These are phyloP conservation scores for Frankliniella intonsa DNA, from an alignment of 2,888 invertebrate genomes.

Conservation along the genomic window DNA sequence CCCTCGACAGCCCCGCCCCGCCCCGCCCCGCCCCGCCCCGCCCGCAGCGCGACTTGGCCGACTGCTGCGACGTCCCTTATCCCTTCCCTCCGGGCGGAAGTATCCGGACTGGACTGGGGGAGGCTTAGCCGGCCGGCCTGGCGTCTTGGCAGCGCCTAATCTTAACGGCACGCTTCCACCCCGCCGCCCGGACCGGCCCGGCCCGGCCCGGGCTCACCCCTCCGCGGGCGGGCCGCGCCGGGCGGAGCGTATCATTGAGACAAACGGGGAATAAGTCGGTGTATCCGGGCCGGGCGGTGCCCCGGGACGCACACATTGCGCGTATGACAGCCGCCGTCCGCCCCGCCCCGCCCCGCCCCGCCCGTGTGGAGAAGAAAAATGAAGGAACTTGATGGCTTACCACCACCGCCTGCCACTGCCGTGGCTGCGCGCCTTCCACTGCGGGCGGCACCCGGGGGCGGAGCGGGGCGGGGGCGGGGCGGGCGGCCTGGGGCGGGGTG, in stretches of 20 bases:
- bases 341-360: constrained; percentile 1
- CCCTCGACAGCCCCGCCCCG: too few species aligned
- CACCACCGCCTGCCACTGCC: not conserved
- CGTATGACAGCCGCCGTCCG: not conserved
- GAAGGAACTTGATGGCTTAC: constrained; percentile 8
- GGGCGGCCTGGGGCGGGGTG: too few species aligned
- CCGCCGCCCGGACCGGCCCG: too few species aligned
- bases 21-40: too few species aligned
- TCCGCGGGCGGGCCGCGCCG: not conserved
- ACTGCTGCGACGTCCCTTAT: too few species aligned
- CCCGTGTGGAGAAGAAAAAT: not conserved
- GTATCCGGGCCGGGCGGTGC: not conserved
- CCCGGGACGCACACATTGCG: not conserved
- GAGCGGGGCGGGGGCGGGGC: not conserved
- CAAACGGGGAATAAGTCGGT: not conserved
- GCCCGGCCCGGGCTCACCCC: not conserved
- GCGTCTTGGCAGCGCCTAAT: too few species aligned
- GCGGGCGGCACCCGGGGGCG: not conserved
- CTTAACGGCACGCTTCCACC: too few species aligned
- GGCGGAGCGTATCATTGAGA: not conserved
- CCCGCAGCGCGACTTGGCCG: too few species aligned
- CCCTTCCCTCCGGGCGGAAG: too few species aligned
- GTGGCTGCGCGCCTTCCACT: not conserved
- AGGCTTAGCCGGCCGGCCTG: too few species aligned
- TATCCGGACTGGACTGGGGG: too few species aligned